phyloP scores from a whole-genome alignment of 2,888 invertebrate genomes.

The Seladonia tumulorum region DNA sequence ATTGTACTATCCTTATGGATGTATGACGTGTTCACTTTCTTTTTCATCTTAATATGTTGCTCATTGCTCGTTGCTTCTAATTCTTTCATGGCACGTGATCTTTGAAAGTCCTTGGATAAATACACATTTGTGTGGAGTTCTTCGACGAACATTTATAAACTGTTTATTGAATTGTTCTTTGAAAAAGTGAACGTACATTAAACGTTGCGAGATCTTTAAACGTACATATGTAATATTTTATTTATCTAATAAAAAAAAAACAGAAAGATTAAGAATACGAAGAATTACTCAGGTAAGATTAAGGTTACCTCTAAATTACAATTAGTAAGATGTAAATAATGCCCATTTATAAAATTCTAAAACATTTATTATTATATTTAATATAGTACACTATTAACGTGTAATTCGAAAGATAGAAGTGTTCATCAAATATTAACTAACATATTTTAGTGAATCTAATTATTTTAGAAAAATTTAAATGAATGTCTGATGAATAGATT shows the following conservation, averaged over 20 bases:
- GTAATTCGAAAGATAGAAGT: background rate
- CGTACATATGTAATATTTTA: background rate
- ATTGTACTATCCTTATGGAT: constrained; percentile 5
- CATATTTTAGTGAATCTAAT: background rate
- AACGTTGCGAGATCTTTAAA: background rate
- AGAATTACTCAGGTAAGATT: background rate
- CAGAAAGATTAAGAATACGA: too few relatives aligned
- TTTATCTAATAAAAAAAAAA: background rate
- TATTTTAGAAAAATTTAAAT: background rate
- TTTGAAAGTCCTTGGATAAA: background rate
- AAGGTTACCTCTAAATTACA: background rate
- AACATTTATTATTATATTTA: background rate
- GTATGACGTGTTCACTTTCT: constrained; percentile 46
- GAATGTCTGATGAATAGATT: background rate
- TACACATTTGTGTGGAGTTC: background rate
- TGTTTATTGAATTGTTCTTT: background rate
- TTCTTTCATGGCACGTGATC: constrained; percentile 33
- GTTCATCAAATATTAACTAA: background rate
- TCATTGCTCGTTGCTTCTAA: background rate
- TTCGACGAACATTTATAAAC: background rate
- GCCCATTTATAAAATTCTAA: background rate
- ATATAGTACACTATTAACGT: background rate
- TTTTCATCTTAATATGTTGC: constrained; percentile 13
- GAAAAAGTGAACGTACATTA: background rate
- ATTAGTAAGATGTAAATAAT: background rate